Conservation (phyloP, 2,797 vertebrate genomes). For the Anisognathus igniventris region DNA sequence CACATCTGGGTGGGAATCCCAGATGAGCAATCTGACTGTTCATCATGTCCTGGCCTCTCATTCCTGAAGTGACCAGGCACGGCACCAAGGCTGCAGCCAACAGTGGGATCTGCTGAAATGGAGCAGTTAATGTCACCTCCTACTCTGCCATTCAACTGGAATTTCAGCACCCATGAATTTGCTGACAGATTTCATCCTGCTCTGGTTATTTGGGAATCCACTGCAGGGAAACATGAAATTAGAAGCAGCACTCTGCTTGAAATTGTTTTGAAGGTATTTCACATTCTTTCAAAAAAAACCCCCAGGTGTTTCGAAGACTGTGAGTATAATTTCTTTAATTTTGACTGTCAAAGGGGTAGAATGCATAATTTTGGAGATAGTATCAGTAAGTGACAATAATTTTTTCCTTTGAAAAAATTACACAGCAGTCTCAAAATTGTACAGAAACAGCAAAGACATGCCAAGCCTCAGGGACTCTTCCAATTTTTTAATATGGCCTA, state of each 20-base stretch:
- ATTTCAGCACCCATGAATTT: rapidly evolving
- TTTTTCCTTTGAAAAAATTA: not conserved
- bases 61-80: not conserved
- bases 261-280: not conserved
- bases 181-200: not conserved
- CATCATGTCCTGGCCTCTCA: not conserved
- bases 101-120: not conserved
- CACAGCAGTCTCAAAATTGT: not conserved
- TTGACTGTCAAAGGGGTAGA: not conserved
- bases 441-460: not conserved
- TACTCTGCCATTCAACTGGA: not conserved
- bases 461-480: not conserved
- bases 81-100: not conserved
- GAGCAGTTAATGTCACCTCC: not conserved
- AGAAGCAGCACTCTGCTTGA: not conserved
- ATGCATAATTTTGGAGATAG: not conserved
- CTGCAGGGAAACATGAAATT: not conserved
- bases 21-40: not conserved
- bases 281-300: not conserved
- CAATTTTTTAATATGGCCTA: not conserved
- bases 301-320: not conserved
- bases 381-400: not conserved
- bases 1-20: not conserved
- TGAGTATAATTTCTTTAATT: not conserved
- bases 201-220: not conserved